Conservation (phyloP, 2,797 vertebrate species). For the Crypturellus tataupa region DNA sequence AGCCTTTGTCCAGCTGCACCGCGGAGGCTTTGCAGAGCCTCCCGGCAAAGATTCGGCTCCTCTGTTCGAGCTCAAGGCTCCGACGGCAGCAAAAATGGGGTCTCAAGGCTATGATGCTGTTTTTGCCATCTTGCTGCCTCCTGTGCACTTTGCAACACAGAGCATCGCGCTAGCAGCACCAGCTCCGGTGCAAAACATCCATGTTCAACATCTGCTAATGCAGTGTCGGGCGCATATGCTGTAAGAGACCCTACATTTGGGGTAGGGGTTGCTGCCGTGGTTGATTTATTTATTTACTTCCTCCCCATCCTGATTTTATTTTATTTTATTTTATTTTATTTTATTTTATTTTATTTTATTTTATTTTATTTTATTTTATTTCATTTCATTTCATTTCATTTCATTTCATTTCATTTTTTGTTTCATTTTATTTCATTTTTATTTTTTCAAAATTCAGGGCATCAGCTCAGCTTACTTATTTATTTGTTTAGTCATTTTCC, state of each 20-base stretch:
- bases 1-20: constrained; percentile 20
- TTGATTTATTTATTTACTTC: fast-evolving
- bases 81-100: neutral
- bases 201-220: fast-evolving
- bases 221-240: fast-evolving
- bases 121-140: no score
- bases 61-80: no score
- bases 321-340: no score
- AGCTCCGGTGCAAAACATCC: neutral
- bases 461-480: neutral
- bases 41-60: neutral
- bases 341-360: no score
- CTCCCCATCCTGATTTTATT: no score
- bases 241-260: fast-evolving
- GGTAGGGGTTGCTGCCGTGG: fast-evolving
- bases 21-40: neutral
- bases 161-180: neutral
- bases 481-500: neutral
- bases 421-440: no score
- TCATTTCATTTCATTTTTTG: no score
- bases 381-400: no score
- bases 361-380: no score
- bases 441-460: neutral
- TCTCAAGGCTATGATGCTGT: no score
- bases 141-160: no score